Percentiles rank a stretch among this genome's conserved stretches.
Evolutionary conservation across 1,140 invertebrate genomes (phyloP).

Genomic region (Onthophagus taurus): DNA sequence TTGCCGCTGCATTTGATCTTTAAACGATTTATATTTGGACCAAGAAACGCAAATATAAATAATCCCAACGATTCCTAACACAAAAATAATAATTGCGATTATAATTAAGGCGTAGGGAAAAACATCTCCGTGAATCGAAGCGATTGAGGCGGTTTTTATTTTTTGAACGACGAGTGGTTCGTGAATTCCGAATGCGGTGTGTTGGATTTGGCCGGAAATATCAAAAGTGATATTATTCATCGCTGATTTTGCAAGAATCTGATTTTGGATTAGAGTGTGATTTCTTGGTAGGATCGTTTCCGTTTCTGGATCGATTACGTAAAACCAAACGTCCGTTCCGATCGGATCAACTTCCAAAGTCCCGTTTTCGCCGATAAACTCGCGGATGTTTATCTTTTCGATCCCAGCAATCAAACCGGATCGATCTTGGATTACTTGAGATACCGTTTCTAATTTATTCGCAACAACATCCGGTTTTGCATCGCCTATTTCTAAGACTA

Average conservation of each 20-base stretch:
- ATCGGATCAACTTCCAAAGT: constrained; percentile 60
- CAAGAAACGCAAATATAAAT: constrained; percentile 87
- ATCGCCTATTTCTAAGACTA: constrained; percentile 67
- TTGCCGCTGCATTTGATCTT: constrained; percentile 62
- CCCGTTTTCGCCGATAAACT: constrained; percentile 59
- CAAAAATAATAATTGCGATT: constrained; percentile 75
- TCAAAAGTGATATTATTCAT: constrained; percentile 56
- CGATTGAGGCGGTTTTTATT: constrained; percentile 46
- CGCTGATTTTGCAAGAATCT: constrained; percentile 45
- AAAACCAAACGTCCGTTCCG: constrained; percentile 82
- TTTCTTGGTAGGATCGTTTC: constrained; percentile 66
- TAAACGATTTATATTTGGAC: constrained; percentile 79
- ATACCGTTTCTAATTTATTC: constrained; percentile 52
- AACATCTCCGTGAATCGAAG: constrained; percentile 58
- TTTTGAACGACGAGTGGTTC: constrained; percentile 46
- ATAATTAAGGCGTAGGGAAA: constrained; percentile 81
- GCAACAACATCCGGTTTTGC: constrained; percentile 61
- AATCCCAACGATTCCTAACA: constrained; percentile 75
- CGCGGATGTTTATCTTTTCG: constrained; percentile 62
- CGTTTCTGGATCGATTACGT: constrained; percentile 68
- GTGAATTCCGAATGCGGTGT: constrained; percentile 58
- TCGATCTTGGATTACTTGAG: constrained; percentile 61
- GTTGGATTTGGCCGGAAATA: constrained; percentile 51
- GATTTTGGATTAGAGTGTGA: constrained; percentile 56
- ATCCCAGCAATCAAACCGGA: constrained; percentile 66